Conservation (phyloP, 2,888 invertebrate species). For the Catonia carolina region DNA sequence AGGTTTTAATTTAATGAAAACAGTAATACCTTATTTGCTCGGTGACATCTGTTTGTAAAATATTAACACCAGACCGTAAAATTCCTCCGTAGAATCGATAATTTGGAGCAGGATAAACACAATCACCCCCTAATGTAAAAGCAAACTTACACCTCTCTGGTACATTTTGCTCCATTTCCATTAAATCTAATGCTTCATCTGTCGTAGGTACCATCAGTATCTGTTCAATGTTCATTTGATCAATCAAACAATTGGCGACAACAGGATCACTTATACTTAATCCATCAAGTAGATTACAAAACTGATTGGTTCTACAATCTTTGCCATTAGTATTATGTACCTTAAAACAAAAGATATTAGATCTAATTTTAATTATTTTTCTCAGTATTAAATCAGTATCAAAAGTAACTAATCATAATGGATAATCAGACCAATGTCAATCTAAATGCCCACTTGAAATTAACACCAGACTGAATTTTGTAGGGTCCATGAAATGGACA, state of each 20-base stretch:
- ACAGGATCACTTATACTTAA: conserved; percentile 51
- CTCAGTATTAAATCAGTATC: no score
- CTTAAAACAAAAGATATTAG: no score
- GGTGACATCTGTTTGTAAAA: conserved; percentile 58
- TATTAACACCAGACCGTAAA: conserved; percentile 43
- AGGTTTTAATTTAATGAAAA: no score
- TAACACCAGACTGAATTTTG: no score
- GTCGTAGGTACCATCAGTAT: conserved; percentile 67
- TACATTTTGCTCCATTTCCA: conserved; percentile 56
- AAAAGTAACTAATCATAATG: no score
- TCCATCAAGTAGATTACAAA: no score
- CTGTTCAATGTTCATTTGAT: conserved; percentile 62
- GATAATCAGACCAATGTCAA: no score
- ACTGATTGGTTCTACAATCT: no score
- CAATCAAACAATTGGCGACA: conserved; percentile 78
- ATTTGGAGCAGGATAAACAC: conserved; percentile 67
- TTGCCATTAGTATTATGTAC: no score
- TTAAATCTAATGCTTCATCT: conserved; percentile 60
- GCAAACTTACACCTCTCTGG: conserved; percentile 61
- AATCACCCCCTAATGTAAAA: conserved; percentile 59
- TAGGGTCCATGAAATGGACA: no score
- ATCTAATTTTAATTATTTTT: no score
- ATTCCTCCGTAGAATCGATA: conserved; percentile 56
- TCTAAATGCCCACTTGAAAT: no score
- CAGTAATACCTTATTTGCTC: conserved; percentile 59